These are phyloP conservation scores for Acrossocheilus wenchowensis DNA, from an alignment of 2,797 vertebrate genomes.

Conservation along the genomic window DNA sequence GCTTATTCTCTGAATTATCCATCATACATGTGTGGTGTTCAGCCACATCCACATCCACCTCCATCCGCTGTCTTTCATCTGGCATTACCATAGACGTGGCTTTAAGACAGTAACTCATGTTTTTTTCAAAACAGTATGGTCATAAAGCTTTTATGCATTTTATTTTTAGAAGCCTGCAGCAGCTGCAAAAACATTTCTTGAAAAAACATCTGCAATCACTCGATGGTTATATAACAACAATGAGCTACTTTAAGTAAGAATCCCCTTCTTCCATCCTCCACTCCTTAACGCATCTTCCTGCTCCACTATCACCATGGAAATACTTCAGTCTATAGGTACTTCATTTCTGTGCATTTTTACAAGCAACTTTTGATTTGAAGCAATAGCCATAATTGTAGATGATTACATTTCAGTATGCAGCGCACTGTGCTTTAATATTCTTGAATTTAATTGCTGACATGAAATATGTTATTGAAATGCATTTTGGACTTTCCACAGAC, in stretches of 20 bases:
- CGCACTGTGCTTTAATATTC: neutral
- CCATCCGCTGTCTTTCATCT: neutral
- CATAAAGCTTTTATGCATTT: constrained; percentile 52
- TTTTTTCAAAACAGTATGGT: constrained; percentile 53
- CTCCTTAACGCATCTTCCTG: constrained; percentile 52
- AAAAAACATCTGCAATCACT: constrained; percentile 57
- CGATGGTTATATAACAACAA: constrained; percentile 67
- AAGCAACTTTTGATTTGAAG: neutral
- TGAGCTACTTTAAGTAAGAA: constrained; percentile 60
- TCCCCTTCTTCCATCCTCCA: constrained; percentile 1
- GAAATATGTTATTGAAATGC: neutral
- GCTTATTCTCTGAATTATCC: neutral
- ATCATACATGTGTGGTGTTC: neutral
- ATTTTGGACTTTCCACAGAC: neutral
- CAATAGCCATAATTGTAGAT: neutral
- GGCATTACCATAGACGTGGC: constrained; percentile 21
- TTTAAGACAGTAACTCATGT: constrained; percentile 43
- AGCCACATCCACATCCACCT: constrained; percentile 10
- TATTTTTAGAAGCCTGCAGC: constrained; percentile 60
- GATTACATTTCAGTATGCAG: neutral
- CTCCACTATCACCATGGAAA: constrained; percentile 36
- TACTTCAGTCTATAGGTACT: neutral
- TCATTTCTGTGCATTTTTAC: neutral
- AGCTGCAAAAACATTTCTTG: constrained; percentile 43
- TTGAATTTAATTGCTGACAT: neutral